A percentile compares a stretch with the other conserved stretches of the same genome.
Evolutionary conservation across 2,113 vertebrate species (phyloP).

Genomic region (Furnarius figulus): DNA sequence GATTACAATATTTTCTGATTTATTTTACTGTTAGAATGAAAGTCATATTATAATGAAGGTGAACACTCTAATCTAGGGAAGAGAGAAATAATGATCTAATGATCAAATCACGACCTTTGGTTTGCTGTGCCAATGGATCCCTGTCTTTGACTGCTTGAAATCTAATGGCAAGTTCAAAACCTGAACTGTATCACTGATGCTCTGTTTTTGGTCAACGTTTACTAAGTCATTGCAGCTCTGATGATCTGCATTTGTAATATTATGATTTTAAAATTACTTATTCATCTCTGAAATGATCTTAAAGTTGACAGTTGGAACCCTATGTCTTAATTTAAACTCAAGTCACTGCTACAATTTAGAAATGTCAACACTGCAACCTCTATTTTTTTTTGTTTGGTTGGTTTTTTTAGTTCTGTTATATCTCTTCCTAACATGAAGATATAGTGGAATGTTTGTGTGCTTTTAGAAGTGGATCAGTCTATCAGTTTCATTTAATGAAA

Average conservation of each 20-base stretch:
- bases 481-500: neutral
- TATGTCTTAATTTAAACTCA: neutral
- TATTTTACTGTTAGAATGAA: neutral
- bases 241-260: neutral
- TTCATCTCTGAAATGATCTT: neutral
- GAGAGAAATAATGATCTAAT: neutral
- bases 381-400: too few relatives aligned
- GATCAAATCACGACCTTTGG: neutral
- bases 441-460: neutral
- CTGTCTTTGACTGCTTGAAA: neutral
- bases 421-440: neutral
- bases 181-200: neutral
- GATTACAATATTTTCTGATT: neutral
- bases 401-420: neutral
- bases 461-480: neutral
- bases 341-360: neutral
- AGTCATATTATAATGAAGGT: neutral
- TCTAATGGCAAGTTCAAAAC: neutral
- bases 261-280: neutral
- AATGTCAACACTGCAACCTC: neutral
- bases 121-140: neutral
- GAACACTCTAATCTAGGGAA: neutral
- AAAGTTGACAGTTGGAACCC: neutral
- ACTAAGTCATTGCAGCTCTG: neutral
- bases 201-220: neutral